Base-by-base conservation (phyloP, 1,140 invertebrate species). In the Trichoplusia ni region DNA sequence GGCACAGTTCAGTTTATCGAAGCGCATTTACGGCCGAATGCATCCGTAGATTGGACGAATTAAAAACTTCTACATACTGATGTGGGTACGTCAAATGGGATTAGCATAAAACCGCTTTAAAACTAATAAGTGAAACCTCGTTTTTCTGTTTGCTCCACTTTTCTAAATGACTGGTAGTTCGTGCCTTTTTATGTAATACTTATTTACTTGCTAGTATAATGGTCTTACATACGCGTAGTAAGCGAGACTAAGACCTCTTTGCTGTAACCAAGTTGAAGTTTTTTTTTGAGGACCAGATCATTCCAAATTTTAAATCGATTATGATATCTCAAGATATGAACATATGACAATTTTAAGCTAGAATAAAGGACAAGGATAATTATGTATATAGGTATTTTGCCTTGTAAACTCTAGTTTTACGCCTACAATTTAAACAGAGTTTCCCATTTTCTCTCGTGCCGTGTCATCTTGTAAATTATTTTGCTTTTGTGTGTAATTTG, bases 1-100 rank as follows among this genome's bases (percentile, higher is more conserved):
- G 38, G 19, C 18, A 23, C 40, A n/a, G 19, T 60, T 60, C 42
- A 18, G 56, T 60, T 58, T 60, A 60, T 60, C 56, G 40, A 60
- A 60, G 29, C 47, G 56, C 56, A 60, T 60, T 60, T 53, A 18
- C 56, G 56, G 40, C 33, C 47, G 42, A 35, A 60, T 60, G 56
- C 40, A 47, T 60, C 1, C 56, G 40, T 46, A 60, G 56, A 60
- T 60, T 60, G 56, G 29, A 60, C 56, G 56, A 60, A 60, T 47
- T 60, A 60, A 60, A 60, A 60, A 60, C 29, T 60, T 47, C 54
- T 44, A 58, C 38, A 58, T 40, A 58, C 44, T 58, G 25, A 58
- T 42, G 38, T 44, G 54, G 42, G 38, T 21, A 23, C 54, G 54
- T 58, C 54, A 58, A 58, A 58, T 44, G 14, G 38, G 54, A 58